These are phyloP conservation scores for Gallinago undulata DNA, from an alignment of 2,113 vertebrate genomes.

Conservation along the genomic window DNA sequence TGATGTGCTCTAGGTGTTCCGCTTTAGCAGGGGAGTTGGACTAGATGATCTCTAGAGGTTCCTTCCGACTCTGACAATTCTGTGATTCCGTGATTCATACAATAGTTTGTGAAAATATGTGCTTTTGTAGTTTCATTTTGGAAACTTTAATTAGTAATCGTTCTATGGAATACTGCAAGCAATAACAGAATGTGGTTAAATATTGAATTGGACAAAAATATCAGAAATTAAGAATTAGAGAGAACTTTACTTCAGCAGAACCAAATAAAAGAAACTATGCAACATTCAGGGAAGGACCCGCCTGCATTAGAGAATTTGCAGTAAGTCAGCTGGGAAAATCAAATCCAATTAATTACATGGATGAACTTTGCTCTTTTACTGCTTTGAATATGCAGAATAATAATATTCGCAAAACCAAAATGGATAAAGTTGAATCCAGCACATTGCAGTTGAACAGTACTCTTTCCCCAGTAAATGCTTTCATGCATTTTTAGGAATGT, in stretches of 20 bases:
- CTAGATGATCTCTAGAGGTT: no score
- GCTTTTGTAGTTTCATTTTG: background rate
- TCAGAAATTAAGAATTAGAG: background rate
- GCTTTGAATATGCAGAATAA: background rate
- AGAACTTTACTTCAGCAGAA: background rate
- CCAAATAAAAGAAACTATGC: background rate
- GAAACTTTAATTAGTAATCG: background rate
- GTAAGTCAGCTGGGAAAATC: background rate
- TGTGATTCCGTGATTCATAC: no score
- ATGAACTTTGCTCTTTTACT: background rate
- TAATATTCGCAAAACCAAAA: background rate
- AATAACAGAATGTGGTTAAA: background rate
- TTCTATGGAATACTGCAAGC: background rate
- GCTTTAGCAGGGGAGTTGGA: no score
- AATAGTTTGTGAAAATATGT: background rate
- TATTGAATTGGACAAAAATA: background rate
- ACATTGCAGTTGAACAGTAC: background rate
- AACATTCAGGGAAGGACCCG: background rate
- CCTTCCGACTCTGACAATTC: no score
- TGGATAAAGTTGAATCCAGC: background rate
- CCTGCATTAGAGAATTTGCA: background rate
- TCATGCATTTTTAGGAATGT: background rate
- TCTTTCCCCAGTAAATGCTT: background rate
- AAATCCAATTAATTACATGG: background rate
- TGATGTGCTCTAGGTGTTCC: no score